These are phyloP conservation scores for Ia io DNA, from an alignment of 2,113 vertebrate species.

Conservation along the genomic window DNA sequence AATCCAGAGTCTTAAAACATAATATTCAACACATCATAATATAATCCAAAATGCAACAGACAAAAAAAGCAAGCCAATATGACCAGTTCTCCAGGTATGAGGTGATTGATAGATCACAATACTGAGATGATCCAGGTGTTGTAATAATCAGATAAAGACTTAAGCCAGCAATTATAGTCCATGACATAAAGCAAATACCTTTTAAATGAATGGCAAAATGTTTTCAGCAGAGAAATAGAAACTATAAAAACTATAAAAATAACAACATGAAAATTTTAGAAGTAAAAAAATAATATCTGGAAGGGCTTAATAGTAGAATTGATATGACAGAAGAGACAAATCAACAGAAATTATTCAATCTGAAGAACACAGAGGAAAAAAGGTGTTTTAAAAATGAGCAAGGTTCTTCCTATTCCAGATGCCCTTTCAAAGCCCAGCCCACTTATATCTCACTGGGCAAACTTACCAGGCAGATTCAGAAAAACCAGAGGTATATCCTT, in stretches of 20 bases:
- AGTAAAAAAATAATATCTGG: background rate
- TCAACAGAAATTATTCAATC: background rate
- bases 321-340: background rate
- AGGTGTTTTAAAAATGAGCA: background rate
- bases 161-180: background rate
- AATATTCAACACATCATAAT: background rate
- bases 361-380: background rate
- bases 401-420: background rate
- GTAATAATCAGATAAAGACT: background rate
- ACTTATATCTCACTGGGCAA: background rate
- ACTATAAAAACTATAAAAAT: background rate
- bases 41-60: constrained; percentile 14
- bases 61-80: background rate
- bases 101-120: background rate
- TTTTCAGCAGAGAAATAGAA: background rate
- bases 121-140: background rate
- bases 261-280: background rate
- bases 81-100: constrained; percentile 6
- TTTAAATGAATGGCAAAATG: background rate
- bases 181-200: background rate
- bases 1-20: background rate
- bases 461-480: background rate
- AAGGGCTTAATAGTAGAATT: background rate
- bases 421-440: background rate
- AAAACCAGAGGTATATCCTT: background rate